A percentile compares a stretch with the other conserved stretches of the same genome.
These are phyloP conservation scores for Borostomias antarcticus DNA, from an alignment of 2,797 vertebrate species.

Conservation along the genomic window DNA sequence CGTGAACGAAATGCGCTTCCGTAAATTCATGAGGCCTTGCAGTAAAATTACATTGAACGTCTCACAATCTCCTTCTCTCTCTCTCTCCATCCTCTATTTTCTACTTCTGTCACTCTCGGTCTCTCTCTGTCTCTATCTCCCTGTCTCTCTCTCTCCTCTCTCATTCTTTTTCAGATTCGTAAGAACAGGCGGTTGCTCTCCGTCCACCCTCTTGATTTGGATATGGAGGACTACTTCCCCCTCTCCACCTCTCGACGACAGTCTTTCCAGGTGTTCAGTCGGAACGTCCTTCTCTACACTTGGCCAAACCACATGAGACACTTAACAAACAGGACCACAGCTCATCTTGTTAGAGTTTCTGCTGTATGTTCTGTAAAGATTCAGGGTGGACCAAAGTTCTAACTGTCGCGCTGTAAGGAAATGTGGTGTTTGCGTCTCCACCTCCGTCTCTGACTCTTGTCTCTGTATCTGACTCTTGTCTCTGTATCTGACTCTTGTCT, in stretches of 20 bases:
- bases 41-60: too few relatives aligned
- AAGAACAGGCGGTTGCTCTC: conserved; percentile 91
- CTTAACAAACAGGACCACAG: neutral
- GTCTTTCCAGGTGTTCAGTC: conserved; percentile 69
- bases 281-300: neutral
- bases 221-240: conserved; percentile 83
- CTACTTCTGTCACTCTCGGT: neutral
- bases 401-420: too few relatives aligned
- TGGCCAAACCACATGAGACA: neutral
- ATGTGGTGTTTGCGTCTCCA: too few relatives aligned
- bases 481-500: too few relatives aligned
- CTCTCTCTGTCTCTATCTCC: neutral
- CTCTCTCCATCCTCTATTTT: neutral
- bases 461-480: too few relatives aligned
- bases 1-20: too few relatives aligned
- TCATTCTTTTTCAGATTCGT: conserved; percentile 69
- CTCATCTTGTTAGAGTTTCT: too few relatives aligned
- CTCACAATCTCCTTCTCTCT: neutral
- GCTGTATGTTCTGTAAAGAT: too few relatives aligned
- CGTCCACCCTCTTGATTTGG: conserved; percentile 87
- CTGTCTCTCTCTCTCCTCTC: neutral
- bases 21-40: too few relatives aligned
- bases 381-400: too few relatives aligned
- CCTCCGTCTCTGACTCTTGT: too few relatives aligned
- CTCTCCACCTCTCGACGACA: conserved; percentile 76